phyloP scores from a whole-genome alignment of 2,888 invertebrate genomes.

The Dasysyrphus albostriatus region DNA sequence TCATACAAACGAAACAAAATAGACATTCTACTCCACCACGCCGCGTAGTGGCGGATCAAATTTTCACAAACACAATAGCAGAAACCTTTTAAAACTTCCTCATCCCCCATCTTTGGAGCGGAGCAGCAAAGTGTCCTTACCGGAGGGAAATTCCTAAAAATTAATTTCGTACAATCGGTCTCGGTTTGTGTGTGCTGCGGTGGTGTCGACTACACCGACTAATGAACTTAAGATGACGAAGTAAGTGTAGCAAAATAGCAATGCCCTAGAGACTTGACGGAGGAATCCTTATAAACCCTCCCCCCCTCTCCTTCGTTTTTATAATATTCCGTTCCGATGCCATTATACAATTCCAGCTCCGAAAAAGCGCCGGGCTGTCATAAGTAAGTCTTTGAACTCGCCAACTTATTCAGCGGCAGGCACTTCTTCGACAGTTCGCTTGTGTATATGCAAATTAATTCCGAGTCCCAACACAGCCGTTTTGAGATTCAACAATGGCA shows the following conservation, averaged over 20 bases:
- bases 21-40: not conserved
- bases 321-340: slow-evolving; percentile 33
- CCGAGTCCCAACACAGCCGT: slow-evolving; percentile 69
- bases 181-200: slow-evolving; percentile 43
- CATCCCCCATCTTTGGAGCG: not conserved
- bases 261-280: slow-evolving; percentile 40
- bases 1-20: slow-evolving; percentile 29
- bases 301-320: not conserved
- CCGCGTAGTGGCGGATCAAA: slow-evolving; percentile 40
- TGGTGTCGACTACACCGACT: slow-evolving; percentile 44
- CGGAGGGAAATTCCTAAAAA: slow-evolving; percentile 58
- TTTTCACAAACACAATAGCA: slow-evolving; percentile 56
- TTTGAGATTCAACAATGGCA: slow-evolving; percentile 69
- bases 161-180: slow-evolving; percentile 60
- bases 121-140: slow-evolving; percentile 4
- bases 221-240: slow-evolving; percentile 73
- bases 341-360: slow-evolving; percentile 37
- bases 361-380: slow-evolving; percentile 25
- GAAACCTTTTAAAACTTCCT: slow-evolving; percentile 33
- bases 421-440: slow-evolving; percentile 52
- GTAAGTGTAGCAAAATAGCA: slow-evolving; percentile 53
- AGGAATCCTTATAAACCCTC: slow-evolving; percentile 53
- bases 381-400: slow-evolving; percentile 66
- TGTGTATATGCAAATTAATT: slow-evolving; percentile 72
- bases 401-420: slow-evolving; percentile 49